These are phyloP conservation scores for Symphodus melops DNA, from an alignment of 2,113 vertebrate species.

Conservation along the genomic window DNA sequence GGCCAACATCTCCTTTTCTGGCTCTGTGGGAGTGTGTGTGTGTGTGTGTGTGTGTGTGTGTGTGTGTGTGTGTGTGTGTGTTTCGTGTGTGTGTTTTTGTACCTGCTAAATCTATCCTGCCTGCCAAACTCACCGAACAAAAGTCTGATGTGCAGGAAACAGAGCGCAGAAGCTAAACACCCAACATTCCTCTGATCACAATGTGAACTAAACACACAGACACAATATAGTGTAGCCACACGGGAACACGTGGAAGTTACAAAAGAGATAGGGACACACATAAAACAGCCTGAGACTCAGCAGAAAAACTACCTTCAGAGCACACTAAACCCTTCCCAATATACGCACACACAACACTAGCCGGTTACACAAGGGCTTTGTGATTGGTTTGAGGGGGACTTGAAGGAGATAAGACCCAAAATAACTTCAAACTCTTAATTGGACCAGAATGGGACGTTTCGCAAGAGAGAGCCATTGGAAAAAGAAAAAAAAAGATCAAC, in stretches of 20 bases:
- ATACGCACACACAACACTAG: constrained; percentile 25
- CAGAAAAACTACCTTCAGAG: constrained; percentile 5
- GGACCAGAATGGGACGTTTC: constrained; percentile 54
- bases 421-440: constrained; percentile 72
- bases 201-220: constrained; percentile 27
- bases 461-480: constrained; percentile 12
- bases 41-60: constrained; percentile 26
- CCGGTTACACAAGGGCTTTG: constrained; percentile 58
- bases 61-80: constrained; percentile 21
- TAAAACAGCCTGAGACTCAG: constrained; percentile 14
- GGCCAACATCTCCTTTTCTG: constrained; percentile 7
- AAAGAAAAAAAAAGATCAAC: constrained; percentile 33
- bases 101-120: constrained; percentile 54
- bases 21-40: constrained; percentile 9
- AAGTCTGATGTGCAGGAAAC: constrained; percentile 55
- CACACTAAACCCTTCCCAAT: constrained; percentile 21
- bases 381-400: constrained; percentile 64
- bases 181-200: constrained; percentile 67
- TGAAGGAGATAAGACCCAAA: constrained; percentile 67
- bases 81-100: constrained; percentile 42
- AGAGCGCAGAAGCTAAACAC: constrained; percentile 60
- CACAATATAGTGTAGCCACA: constrained; percentile 32
- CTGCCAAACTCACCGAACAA: constrained; percentile 54
- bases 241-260: constrained; percentile 52
- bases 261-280: constrained; percentile 40